Base-by-base conservation (phyloP, 1,140 invertebrate genomes). In the Zaprionus kolodkinae region DNA sequence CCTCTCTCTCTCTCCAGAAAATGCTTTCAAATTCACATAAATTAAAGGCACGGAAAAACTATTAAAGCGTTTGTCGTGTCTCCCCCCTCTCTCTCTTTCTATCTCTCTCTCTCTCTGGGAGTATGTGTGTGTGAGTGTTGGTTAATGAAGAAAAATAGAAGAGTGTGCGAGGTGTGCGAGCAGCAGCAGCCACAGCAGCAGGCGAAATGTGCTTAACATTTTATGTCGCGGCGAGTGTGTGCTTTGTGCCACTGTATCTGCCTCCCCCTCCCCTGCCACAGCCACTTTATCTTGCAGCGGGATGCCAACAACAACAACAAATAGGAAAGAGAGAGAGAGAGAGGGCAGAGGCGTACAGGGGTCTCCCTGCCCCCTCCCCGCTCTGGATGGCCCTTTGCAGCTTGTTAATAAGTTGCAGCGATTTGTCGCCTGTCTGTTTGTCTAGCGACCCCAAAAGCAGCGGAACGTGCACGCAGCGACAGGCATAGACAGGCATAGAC, bases 1-100 rank as follows among this genome's bases (percentile, higher is more conserved):
- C 45, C n/a, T 40, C n/a, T n/a, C n/a, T n/a, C n/a, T n/a, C n/a
- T n/a, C n/a, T 45, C 59, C 65, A 74, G 59, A 76, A 55, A 76
- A 71, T 76, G 68, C 59, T 71, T 76, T 76, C 57, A 83, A 88
- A 88, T 71, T 88, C 83, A 87, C 84, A 88, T 87, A 87, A 87
- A 88, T 87, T 87, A 88, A 83, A 87, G 79, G 84, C 84, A 87
- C 71, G 84, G 71, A 88, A 83, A 87, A 87, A 87, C 83, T 87
- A 87, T 87, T 87, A 87, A 83, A 83, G 79, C 77, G 72, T 79
- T 87, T 87, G 79, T 79, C 76, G 76, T 77, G 66, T 45, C 55
- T 9, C 55, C 3, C 45, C 52, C 21, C 10, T 21, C 21, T 2
- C 21, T n/a, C n/a, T n/a, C n/a, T n/a, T n/a, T n/a, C 21, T 21